These are phyloP conservation scores for Myxocyprinus asiaticus DNA, from an alignment of 2,113 vertebrate genomes.

Conservation along the genomic window DNA sequence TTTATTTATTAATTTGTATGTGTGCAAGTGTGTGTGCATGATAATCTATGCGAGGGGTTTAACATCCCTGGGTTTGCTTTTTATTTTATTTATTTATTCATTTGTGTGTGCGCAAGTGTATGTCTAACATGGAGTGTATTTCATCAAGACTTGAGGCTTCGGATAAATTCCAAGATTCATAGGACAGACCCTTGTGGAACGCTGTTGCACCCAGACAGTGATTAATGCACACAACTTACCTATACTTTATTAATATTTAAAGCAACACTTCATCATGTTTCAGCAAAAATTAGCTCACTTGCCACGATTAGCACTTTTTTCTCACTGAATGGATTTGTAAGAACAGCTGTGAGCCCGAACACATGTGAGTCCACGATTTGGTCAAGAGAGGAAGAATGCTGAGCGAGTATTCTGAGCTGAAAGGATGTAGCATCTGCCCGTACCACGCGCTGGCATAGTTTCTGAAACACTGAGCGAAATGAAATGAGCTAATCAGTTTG, in stretches of 20 bases:
- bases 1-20: no score
- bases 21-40: no score
- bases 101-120: not conserved
- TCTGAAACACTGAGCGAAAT: conserved; percentile 38
- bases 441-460: conserved; percentile 11
- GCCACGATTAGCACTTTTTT: not conserved
- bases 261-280: conserved; percentile 24
- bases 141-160: not conserved
- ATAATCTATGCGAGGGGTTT: not conserved
- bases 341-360: conserved; percentile 26
- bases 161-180: not conserved
- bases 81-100: conserved; percentile 15
- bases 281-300: conserved; percentile 8
- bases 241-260: conserved; percentile 35
- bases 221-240: conserved; percentile 36
- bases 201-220: conserved; percentile 10
- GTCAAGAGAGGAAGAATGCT: conserved; percentile 17
- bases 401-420: conserved; percentile 3
- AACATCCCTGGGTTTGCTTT: not conserved
- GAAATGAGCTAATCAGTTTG: conserved; percentile 50
- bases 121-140: not conserved
- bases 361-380: not conserved
- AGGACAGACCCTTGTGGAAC: conserved; percentile 6
- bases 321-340: not conserved
- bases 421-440: conserved; percentile 31